These are phyloP conservation scores for Salpingus planirostris DNA, from an alignment of 2,888 invertebrate genomes.

Conservation along the genomic window DNA sequence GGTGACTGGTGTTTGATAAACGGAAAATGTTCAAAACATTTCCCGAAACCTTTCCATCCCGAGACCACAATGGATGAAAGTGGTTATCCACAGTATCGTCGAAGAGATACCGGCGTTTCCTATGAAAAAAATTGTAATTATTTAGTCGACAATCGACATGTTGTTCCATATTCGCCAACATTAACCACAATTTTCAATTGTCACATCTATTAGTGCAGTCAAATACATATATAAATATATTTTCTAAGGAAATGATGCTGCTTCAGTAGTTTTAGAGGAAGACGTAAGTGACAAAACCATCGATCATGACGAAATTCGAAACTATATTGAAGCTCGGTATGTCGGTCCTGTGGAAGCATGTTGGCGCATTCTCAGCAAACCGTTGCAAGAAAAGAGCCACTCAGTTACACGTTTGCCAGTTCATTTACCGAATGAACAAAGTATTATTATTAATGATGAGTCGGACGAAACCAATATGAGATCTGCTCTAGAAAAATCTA, in stretches of 20 bases:
- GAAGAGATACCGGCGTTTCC: background rate
- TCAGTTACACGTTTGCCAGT: background rate
- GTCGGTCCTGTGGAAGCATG: background rate
- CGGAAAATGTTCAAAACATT: background rate
- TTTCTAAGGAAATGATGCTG: background rate
- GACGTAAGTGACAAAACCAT: background rate
- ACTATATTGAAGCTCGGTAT: background rate
- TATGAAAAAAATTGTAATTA: background rate
- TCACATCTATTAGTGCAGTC: slow-evolving; percentile 3
- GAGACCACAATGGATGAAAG: background rate
- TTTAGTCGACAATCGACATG: too few relatives aligned
- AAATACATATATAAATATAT: slow-evolving; percentile 2
- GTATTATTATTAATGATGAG: background rate
- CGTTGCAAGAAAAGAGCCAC: background rate
- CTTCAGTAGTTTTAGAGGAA: too few relatives aligned
- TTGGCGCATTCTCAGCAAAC: background rate
- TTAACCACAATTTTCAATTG: slow-evolving; percentile 4
- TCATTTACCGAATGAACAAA: background rate
- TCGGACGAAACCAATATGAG: background rate
- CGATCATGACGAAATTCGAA: background rate
- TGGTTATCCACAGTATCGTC: slow-evolving; percentile 1
- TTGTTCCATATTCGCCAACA: slow-evolving; percentile 1
- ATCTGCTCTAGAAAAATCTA: background rate
- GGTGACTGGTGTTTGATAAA: too few relatives aligned
- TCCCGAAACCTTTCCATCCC: background rate